Conservation (phyloP, 2,113 vertebrate genomes). For the Lucifuga dentata region DNA sequence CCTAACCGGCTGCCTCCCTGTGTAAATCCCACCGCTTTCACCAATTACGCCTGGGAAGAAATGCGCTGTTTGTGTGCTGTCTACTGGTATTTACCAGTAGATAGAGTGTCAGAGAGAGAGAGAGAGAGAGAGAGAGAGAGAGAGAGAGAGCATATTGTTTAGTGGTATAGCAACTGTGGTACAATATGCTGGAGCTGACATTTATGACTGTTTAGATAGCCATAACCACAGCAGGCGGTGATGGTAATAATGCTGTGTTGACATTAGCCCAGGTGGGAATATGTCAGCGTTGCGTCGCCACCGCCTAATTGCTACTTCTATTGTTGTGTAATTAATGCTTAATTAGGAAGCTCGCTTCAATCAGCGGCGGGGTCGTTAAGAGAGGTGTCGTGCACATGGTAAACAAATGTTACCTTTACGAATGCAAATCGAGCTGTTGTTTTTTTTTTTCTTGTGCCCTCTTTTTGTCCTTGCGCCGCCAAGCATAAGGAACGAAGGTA, state of each 20-base stretch:
- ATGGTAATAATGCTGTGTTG: slow-evolving; percentile 74
- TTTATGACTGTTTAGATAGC: slow-evolving; percentile 71
- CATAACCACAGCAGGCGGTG: slow-evolving; percentile 68
- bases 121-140: slow-evolving; percentile 2
- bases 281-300: slow-evolving; percentile 64
- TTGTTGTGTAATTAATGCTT: slow-evolving; percentile 81
- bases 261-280: slow-evolving; percentile 82
- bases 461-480: slow-evolving; percentile 61
- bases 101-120: slow-evolving; percentile 12
- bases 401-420: slow-evolving; percentile 76
- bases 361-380: slow-evolving; percentile 58
- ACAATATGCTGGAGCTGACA: slow-evolving; percentile 63
- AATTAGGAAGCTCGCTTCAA: slow-evolving; percentile 75
- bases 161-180: slow-evolving; percentile 42
- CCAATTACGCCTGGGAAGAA: slow-evolving; percentile 54
- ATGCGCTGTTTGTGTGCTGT: slow-evolving; percentile 26
- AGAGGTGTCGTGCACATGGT: slow-evolving; percentile 45
- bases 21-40: slow-evolving; percentile 61
- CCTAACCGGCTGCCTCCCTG: slow-evolving; percentile 21
- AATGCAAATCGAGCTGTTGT: slow-evolving; percentile 61
- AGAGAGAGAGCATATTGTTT: slow-evolving; percentile 56
- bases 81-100: slow-evolving; percentile 47
- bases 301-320: slow-evolving; percentile 70
- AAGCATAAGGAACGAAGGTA: slow-evolving; percentile 12
- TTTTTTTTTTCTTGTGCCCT: slow-evolving; percentile 34